Conservation (phyloP, 2,888 invertebrate genomes). For the Drosophila pseudotalamancana region DNA sequence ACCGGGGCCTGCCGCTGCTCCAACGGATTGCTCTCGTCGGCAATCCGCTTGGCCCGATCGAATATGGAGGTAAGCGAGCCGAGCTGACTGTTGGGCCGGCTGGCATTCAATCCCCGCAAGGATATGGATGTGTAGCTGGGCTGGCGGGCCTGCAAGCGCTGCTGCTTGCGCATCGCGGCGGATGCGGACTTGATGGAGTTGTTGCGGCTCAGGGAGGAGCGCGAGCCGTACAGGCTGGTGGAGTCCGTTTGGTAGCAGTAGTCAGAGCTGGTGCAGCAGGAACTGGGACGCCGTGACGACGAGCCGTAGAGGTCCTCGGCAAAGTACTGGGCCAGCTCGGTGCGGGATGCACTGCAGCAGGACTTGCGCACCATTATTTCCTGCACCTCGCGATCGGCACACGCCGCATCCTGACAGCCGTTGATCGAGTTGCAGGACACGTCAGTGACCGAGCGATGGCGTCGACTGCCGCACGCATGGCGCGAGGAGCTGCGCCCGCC, state of each 20-base stretch:
- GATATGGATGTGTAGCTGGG: conserved; percentile 83
- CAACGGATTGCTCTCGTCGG: conserved; percentile 37
- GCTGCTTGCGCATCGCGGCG: conserved; percentile 79
- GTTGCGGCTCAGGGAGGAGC: conserved; percentile 83
- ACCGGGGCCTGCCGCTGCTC: conserved; percentile 19
- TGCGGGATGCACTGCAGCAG: conserved; percentile 82
- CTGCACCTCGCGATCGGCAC: conserved; percentile 82
- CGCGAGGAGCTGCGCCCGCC: conserved; percentile 30
- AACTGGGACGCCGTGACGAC: conserved; percentile 81
- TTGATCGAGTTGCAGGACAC: conserved; percentile 81
- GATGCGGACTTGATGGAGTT: conserved; percentile 84
- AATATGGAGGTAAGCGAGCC: conserved; percentile 83
- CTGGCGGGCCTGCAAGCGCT: conserved; percentile 80
- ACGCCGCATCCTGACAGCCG: conserved; percentile 80
- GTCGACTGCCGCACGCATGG: conserved; percentile 76
- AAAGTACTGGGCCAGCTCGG: conserved; percentile 83
- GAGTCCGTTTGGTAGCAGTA: conserved; percentile 84
- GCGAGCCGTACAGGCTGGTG: conserved; percentile 83
- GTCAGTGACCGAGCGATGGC: conserved; percentile 83
- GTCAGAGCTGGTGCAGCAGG: conserved; percentile 84
- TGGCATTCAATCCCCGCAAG: conserved; percentile 81
- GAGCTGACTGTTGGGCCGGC: conserved; percentile 80
- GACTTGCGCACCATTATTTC: conserved; percentile 82
- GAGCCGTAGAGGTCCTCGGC: conserved; percentile 83
- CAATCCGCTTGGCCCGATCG: conserved; percentile 80